Conservation (phyloP, 2,113 vertebrate species). For the Vanacampus margaritifer region DNA sequence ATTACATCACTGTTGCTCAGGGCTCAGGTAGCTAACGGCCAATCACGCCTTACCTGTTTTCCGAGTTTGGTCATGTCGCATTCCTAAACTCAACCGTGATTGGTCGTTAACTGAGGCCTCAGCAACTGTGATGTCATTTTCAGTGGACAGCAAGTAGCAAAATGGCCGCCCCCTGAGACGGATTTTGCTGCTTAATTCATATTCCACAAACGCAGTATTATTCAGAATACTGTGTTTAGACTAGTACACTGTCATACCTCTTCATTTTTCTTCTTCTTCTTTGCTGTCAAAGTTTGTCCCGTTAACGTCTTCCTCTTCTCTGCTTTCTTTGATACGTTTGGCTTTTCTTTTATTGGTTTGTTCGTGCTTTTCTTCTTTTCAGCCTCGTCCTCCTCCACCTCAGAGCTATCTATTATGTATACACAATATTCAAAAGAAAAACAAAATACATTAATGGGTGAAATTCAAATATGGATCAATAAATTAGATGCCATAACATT, state of each 20-base stretch:
- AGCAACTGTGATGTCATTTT: no score
- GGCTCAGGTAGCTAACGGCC: no score
- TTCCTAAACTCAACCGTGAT: no score
- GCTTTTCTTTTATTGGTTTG: constrained; percentile 11
- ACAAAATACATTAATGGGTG: background rate
- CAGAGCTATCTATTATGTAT: constrained; percentile 46
- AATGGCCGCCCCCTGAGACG: no score
- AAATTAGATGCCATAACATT: background rate
- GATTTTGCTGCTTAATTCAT: no score
- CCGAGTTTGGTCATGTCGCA: no score
- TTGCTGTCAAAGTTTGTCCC: constrained; percentile 39
- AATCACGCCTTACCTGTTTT: no score
- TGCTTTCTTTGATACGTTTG: constrained; percentile 20
- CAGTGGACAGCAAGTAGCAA: no score
- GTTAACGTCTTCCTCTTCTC: constrained; percentile 58
- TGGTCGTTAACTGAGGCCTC: no score
- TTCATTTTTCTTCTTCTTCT: constrained; percentile 60
- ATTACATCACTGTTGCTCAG: no score
- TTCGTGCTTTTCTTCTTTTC: constrained; percentile 23
- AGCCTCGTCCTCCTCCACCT: constrained; percentile 16
- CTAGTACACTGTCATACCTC: constrained; percentile 35
- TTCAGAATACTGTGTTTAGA: no score
- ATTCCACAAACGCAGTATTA: no score
- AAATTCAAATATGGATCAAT: background rate
- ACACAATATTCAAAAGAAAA: background rate